A percentile compares a stretch with the other conserved stretches of the same genome.
These are phyloP conservation scores for Macrobrachium rosenbergii DNA, from an alignment of 1,140 invertebrate species.

Conservation along the genomic window DNA sequence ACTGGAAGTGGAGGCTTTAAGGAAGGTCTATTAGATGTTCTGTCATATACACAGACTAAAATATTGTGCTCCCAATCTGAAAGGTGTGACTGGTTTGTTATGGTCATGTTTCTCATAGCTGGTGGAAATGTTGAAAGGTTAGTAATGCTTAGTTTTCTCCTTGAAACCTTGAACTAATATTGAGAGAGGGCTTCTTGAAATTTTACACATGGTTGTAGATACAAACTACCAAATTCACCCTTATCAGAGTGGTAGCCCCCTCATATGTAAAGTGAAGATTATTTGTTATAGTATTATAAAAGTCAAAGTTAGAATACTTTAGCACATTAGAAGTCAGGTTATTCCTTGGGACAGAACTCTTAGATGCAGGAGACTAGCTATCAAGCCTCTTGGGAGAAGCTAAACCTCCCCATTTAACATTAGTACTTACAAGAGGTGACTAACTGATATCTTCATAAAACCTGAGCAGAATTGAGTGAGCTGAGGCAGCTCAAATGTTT, in stretches of 20 bases:
- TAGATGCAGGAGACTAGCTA: no score
- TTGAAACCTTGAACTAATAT: neutral
- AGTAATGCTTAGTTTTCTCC: neutral
- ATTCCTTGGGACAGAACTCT: no score
- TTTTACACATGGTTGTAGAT: no score
- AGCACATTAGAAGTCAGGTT: no score
- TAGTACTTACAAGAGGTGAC: neutral
- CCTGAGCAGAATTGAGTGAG: no score
- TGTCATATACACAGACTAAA: constrained; percentile 34
- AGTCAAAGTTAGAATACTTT: no score
- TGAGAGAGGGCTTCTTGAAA: no score
- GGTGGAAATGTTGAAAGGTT: constrained; percentile 56
- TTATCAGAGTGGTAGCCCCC: no score
- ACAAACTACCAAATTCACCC: no score
- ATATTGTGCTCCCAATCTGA: constrained; percentile 1
- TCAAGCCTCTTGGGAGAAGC: neutral
- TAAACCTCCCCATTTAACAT: neutral
- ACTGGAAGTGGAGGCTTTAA: constrained; percentile 16
- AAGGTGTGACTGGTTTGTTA: constrained; percentile 52
- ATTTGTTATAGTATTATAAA: neutral
- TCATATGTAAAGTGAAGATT: neutral
- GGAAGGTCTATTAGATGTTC: constrained; percentile 33
- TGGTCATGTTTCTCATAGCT: constrained; percentile 46
- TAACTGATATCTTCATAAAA: no score
- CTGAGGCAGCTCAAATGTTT: no score